phyloP scores from a whole-genome alignment of 2,797 vertebrate genomes.

The Chaunax sp. region DNA sequence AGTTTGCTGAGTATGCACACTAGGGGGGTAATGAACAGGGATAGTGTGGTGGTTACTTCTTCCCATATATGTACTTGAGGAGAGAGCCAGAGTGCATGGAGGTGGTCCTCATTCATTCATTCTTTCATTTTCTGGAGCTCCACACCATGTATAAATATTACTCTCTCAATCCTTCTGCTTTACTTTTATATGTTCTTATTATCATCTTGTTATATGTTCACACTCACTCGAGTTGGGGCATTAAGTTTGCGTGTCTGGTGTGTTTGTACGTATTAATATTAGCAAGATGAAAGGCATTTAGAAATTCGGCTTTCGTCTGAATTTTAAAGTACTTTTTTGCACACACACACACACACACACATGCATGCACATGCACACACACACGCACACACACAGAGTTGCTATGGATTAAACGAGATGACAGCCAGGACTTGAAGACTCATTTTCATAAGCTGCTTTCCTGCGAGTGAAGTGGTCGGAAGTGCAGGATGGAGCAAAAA shows the following conservation, averaged over 20 bases:
- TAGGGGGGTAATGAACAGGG: too few relatives aligned
- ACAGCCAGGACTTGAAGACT: constrained; percentile 68
- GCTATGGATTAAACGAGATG: constrained; percentile 78
- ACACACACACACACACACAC: not conserved
- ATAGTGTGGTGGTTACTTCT: too few relatives aligned
- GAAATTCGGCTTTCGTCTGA: constrained; percentile 61
- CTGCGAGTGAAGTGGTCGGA: constrained; percentile 38
- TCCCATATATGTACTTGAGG: too few relatives aligned
- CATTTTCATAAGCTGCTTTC: constrained; percentile 72
- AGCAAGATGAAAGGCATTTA: constrained; percentile 55
- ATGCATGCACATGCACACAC: not conserved
- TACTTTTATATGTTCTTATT: constrained; percentile 20
- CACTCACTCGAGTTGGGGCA: constrained; percentile 22
- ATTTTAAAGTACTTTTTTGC: too few relatives aligned
- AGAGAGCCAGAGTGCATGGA: too few relatives aligned
- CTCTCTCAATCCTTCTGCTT: too few relatives aligned
- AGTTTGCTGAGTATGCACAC: too few relatives aligned
- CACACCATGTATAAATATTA: too few relatives aligned
- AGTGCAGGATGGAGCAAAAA: constrained; percentile 20
- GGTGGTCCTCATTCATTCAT: too few relatives aligned
- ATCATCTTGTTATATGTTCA: constrained; percentile 25
- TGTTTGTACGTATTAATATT: constrained; percentile 43
- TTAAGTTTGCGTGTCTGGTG: constrained; percentile 10
- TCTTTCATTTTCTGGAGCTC: too few relatives aligned
- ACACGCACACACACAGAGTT: constrained; percentile 44